A percentile compares a stretch with the other conserved stretches of the same genome.
phyloP scores from a whole-genome alignment of 2,113 vertebrate genomes.

The Grus americana region DNA sequence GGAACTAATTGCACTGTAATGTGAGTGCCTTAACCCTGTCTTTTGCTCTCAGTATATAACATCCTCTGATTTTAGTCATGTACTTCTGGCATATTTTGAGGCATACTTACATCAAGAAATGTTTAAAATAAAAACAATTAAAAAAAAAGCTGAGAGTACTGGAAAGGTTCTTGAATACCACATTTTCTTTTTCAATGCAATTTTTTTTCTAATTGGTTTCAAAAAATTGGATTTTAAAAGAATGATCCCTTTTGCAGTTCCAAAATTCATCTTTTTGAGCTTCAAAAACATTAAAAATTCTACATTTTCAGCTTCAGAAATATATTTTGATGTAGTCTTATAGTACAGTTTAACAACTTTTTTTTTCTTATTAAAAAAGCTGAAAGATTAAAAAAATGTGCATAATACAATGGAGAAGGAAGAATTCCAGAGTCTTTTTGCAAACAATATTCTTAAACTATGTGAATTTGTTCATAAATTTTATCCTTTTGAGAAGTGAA shows the following conservation, averaged over 20 bases:
- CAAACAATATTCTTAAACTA: background rate
- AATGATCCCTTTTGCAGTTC: background rate
- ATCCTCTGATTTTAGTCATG: background rate
- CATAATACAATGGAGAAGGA: background rate
- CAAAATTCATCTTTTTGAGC: background rate
- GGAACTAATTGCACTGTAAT: background rate
- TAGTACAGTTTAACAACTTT: background rate
- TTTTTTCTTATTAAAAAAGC: background rate
- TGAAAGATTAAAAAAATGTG: background rate
- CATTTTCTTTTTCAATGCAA: background rate
- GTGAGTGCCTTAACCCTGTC: background rate
- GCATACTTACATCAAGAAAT: background rate
- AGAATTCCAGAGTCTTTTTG: background rate
- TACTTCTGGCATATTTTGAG: background rate
- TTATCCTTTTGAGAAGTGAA: background rate
- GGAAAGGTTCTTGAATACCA: background rate
- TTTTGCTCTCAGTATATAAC: background rate
- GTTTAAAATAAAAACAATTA: background rate
- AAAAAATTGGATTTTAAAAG: background rate
- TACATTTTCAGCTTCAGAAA: background rate
- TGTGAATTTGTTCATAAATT: background rate
- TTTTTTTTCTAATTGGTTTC: background rate
- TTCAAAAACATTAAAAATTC: background rate
- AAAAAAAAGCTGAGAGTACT: background rate
- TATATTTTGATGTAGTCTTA: background rate